These are phyloP conservation scores for Hemaris fuciformis DNA, from an alignment of 2,888 invertebrate species.

Conservation along the genomic window DNA sequence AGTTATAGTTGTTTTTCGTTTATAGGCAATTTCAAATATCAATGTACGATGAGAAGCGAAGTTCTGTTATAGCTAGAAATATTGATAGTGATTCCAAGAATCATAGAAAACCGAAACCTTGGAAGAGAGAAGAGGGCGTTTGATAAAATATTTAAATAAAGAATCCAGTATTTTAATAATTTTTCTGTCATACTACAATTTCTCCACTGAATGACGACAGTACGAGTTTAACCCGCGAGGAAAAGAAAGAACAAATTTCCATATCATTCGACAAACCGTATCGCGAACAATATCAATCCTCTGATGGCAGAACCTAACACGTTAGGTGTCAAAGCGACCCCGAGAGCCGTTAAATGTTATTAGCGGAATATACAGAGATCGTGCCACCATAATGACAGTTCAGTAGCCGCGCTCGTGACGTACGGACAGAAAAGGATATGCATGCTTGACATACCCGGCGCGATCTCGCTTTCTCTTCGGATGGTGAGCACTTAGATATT, in stretches of 20 bases:
- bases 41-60: too few relatives aligned
- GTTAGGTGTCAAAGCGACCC: not conserved
- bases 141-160: too few relatives aligned
- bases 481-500: conserved; percentile 32
- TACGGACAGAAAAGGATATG: conserved; percentile 40
- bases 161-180: too few relatives aligned
- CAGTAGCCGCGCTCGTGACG: conserved; percentile 30
- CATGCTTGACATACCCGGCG: conserved; percentile 39
- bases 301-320: not conserved
- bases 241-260: too few relatives aligned
- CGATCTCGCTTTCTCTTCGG: conserved; percentile 39
- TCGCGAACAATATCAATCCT: not conserved
- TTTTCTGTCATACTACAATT: too few relatives aligned
- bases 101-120: too few relatives aligned
- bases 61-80: too few relatives aligned
- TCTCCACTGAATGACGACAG: too few relatives aligned
- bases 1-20: not conserved
- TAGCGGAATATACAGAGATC: conserved; percentile 2
- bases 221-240: too few relatives aligned
- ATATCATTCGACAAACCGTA: not conserved
- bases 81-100: too few relatives aligned
- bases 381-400: conserved; percentile 14
- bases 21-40: not conserved
- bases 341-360: not conserved
- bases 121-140: too few relatives aligned